Evolutionary conservation across 2,888 invertebrate species (phyloP).

Genomic region (Piscicola geometra): DNA sequence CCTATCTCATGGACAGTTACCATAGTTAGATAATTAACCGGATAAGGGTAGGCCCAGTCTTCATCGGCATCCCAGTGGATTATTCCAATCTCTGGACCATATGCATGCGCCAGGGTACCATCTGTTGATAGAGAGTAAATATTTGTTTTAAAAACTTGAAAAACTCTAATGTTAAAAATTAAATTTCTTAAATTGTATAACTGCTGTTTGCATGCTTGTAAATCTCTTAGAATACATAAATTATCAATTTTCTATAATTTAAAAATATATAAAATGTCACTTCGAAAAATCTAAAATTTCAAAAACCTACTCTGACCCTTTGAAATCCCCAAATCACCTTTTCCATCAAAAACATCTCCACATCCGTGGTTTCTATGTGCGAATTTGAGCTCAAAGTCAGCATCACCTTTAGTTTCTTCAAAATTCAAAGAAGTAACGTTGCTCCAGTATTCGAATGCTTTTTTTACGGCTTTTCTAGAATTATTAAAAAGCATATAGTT

Average conservation of each 20-base stretch:
- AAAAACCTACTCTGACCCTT: too few relatives aligned
- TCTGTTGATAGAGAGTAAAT: constrained; percentile 41
- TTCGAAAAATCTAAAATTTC: too few relatives aligned
- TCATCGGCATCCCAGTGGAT: constrained; percentile 55
- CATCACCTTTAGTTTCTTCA: constrained; percentile 44
- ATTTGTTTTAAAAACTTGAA: not conserved
- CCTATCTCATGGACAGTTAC: constrained; percentile 56
- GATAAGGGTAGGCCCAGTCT: constrained; percentile 48
- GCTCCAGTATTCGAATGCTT: constrained; percentile 50
- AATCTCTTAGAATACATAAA: too few relatives aligned
- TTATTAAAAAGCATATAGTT: too few relatives aligned
- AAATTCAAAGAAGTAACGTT: constrained; percentile 48
- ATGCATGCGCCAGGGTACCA: constrained; percentile 53
- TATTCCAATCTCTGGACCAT: constrained; percentile 53
- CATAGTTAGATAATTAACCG: constrained; percentile 49
- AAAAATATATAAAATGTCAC: too few relatives aligned
- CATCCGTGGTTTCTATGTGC: constrained; percentile 48
- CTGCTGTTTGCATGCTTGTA: too few relatives aligned
- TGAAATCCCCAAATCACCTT: constrained; percentile 48
- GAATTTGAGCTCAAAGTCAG: constrained; percentile 51
- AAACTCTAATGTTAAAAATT: too few relatives aligned
- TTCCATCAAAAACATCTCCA: constrained; percentile 52
- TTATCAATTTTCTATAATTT: too few relatives aligned
- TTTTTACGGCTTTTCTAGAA: constrained; percentile 47
- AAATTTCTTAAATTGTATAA: too few relatives aligned